phyloP scores from a whole-genome alignment of 1,140 invertebrate species.

The Eupristina koningsbergeri region DNA sequence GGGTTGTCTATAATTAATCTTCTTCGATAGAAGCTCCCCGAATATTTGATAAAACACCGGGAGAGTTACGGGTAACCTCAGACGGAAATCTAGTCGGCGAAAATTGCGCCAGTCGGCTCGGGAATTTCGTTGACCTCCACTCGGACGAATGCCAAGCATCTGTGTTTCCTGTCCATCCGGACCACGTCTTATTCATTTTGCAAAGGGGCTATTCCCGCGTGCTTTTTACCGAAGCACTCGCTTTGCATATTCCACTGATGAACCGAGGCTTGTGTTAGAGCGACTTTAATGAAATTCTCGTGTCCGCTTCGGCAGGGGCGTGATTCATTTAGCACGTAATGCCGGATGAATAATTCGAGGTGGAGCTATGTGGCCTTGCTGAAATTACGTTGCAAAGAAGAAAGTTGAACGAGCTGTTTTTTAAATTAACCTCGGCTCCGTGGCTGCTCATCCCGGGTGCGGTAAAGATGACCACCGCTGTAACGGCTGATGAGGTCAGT shows the following conservation, averaged over 20 bases:
- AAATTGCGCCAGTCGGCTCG: no score
- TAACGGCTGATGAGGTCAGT: conserved; percentile 1
- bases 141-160: neutral
- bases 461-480: neutral
- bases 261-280: neutral
- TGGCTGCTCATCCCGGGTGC: no score
- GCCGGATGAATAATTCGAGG: neutral
- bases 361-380: neutral
- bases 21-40: neutral
- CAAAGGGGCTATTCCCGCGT: neutral
- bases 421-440: conserved; percentile 4
- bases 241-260: neutral
- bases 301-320: neutral
- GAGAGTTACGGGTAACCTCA: no score
- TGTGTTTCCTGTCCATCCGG: neutral
- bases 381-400: neutral
- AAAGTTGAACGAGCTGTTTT: neutral
- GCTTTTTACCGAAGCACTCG: neutral
- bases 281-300: neutral
- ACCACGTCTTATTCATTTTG: neutral
- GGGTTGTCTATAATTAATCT: neutral
- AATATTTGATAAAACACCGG: neutral
- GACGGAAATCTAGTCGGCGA: no score
- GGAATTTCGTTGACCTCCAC: no score
- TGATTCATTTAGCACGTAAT: neutral